Base-by-base conservation (phyloP, 2,797 vertebrate genomes). In the Clarias fuscus region DNA sequence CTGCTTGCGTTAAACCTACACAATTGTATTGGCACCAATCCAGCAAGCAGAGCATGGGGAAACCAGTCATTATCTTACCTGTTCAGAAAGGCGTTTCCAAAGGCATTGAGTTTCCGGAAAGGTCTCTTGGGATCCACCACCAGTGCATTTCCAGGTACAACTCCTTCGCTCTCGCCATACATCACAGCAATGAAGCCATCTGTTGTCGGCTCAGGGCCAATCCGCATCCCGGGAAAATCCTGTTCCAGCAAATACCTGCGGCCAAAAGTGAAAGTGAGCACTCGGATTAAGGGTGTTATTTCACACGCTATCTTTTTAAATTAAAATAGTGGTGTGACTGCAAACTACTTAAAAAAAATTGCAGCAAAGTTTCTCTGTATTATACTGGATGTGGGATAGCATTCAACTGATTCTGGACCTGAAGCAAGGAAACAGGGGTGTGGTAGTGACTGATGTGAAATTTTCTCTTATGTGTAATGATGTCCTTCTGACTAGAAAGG, bases 131-230 rank as follows among this genome's bases (percentile, higher is more conserved):
- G 97, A 92, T 99, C 98, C 56, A 99, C 98, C 13, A 99, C 98
- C 18, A 99, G 92, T 1, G 98, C 98, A 62, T 99, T 99, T 75
- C 98, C 98, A 18, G 98, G 98, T 88, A 98, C 92, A 17, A 95
- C 93, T 5, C 98, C 98, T 90, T 99, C 98, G 0, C 94, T 95
- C 22, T 99, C 97, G 3, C 97, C 97, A 4, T 98, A 95, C 98
- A 99, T 99, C 88, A 99, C 98, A 7, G 98, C 98, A 53, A 99
- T 99, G 93, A 99, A 99, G 65, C 98, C 98, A 88, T 99, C 98
- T 0, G 98, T 99, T 78, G 98, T 99, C 48, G 98, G 98, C 90
- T 99, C 98, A 0, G 98, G 98, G 33, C 98, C 98, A 24, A 99
- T 99, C 87, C 98, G 93, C 98, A 99, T 99, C 65, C 98, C 98